Percentiles rank a stretch among this genome's conserved stretches.
Conservation (phyloP, 2,888 invertebrate genomes). For the Synanthedon myopaeformis region DNA sequence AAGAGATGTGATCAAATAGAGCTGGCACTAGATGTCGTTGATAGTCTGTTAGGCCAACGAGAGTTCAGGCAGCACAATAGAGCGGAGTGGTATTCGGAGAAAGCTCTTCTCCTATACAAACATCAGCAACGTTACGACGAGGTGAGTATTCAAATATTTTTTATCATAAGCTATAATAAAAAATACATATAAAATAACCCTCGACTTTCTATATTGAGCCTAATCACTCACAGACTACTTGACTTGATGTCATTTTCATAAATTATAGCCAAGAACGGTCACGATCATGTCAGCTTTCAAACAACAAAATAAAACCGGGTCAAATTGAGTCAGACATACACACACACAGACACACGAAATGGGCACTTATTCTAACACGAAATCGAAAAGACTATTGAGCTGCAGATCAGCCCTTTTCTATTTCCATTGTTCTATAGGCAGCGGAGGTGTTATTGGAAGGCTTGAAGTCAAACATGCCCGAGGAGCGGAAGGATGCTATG, state of each 20-base stretch:
- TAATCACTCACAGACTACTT: too few species aligned
- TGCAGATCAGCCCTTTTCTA: too few species aligned
- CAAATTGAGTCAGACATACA: too few species aligned
- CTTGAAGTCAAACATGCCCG: slow-evolving; percentile 33
- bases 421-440: slow-evolving; percentile 33
- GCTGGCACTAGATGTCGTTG: slow-evolving; percentile 63
- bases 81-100: slow-evolving; percentile 71
- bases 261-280: too few species aligned
- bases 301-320: too few species aligned
- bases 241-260: too few species aligned
- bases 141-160: slow-evolving; percentile 19
- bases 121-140: slow-evolving; percentile 23
- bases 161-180: not conserved
- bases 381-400: too few species aligned
- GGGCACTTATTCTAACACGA: too few species aligned
- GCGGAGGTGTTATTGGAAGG: slow-evolving; percentile 53
- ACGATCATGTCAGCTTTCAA: too few species aligned
- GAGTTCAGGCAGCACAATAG: slow-evolving; percentile 53
- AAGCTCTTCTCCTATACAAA: slow-evolving; percentile 72
- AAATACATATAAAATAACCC: too few species aligned
- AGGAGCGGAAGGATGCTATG: slow-evolving; percentile 37
- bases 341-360: too few species aligned
- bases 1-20: slow-evolving; percentile 34
- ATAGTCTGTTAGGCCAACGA: slow-evolving; percentile 58
- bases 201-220: too few species aligned